Conservation (phyloP, 2,113 vertebrate genomes). For the Tyto alba region DNA sequence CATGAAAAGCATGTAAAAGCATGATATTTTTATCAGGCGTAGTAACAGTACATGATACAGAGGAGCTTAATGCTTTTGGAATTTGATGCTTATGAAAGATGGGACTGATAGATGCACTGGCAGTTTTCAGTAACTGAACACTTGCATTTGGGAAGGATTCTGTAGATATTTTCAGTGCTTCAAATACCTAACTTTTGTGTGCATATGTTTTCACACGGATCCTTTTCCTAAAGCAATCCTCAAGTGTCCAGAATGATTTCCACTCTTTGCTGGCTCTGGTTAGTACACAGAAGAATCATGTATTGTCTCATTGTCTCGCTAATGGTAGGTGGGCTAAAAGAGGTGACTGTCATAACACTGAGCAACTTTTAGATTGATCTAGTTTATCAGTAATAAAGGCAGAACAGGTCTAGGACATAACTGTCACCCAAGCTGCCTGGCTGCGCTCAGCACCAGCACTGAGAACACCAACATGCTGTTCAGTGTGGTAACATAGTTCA, state of each 20-base stretch:
- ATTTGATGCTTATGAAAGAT: not conserved
- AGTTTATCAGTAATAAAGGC: not conserved
- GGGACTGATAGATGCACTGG: not conserved
- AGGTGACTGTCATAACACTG: not conserved
- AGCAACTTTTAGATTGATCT: not conserved
- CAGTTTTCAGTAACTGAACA: not conserved
- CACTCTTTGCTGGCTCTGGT: not conserved
- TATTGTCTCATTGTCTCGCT: not conserved
- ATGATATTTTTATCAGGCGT: not conserved
- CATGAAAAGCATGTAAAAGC: not conserved
- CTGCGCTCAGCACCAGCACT: not conserved
- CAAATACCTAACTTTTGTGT: not conserved
- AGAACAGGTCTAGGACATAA: not conserved
- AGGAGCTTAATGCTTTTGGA: not conserved
- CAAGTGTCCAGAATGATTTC: not conserved
- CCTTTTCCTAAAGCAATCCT: not conserved
- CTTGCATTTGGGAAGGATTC: not conserved
- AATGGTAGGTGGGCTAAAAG: not conserved
- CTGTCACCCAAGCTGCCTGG: not conserved
- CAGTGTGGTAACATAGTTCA: not conserved
- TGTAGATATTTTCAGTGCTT: not conserved
- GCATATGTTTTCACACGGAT: fast-evolving
- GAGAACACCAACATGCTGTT: not conserved
- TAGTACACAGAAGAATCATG: not conserved
- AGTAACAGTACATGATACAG: not conserved